Base-by-base conservation (phyloP, 2,888 invertebrate genomes). In the Stictocephala bisonia region DNA sequence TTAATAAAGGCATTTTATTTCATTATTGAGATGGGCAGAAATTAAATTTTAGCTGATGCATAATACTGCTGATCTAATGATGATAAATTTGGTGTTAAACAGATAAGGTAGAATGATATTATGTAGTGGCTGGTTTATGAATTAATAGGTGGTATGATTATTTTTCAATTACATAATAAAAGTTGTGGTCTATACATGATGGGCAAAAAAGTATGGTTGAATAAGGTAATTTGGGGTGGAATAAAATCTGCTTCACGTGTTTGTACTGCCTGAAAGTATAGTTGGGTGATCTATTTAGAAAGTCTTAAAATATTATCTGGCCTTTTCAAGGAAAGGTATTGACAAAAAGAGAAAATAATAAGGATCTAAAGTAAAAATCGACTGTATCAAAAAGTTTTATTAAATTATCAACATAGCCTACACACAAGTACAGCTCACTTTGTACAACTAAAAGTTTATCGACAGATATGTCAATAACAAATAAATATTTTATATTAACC, bases 401-500 rank as follows among this genome's bases (percentile, higher is more conserved):
- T 64, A 64, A 44, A 20, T 64, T 27, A 64, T 18, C 64, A 24
- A 64, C 64, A 64, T 40, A 41, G n/a, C n/a, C n/a, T 41, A 64
- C 27, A 44, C 64, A 44, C 31, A 35, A 18, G 35, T 22, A 60
- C 51, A 20, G 35, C n/a, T n/a, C n/a, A n/a, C 31, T 44, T 64
- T 44, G 44, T 64, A 64, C 64, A 64, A 64, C 41, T 64, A 26
- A 64, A 44, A 20, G 26, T 20, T 41, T 27, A 60, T 64, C 44
- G 64, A 64, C 64, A 64, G 64, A 64, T 24, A 64, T 44, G 4
- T 41, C 44, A 24, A 64, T 44, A 64, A 44, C 44, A 27, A 15
- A 64, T 41, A 41, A 64, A 64, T n/a, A n/a, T n/a, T n/a, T n/a
- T n/a, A 64, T 64, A 64, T 26, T 41, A 64, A 64, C 41, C n/a